Conservation (phyloP, 2,888 invertebrate species). For the Neoscelio sp. region DNA sequence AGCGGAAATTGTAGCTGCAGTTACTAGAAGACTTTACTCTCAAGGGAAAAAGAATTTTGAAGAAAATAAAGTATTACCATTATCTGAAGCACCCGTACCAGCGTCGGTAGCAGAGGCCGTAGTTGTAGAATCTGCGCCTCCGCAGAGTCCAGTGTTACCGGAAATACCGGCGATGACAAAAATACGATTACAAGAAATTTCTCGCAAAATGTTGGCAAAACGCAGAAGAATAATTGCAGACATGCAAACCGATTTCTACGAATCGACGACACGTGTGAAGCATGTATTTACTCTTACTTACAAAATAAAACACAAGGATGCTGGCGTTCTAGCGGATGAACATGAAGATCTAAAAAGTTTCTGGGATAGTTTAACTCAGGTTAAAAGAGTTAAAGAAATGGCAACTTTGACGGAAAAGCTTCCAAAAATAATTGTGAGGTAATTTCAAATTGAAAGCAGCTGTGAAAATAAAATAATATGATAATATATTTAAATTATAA, state of each 20-base stretch:
- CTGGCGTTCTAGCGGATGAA: constrained; percentile 76
- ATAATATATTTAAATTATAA: too few relatives aligned
- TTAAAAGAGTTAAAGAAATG: constrained; percentile 76
- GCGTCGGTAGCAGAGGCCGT: constrained; percentile 66
- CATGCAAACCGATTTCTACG: constrained; percentile 77
- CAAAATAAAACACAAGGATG: constrained; percentile 73
- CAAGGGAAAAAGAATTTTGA: constrained; percentile 78
- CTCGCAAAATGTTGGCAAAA: constrained; percentile 79
- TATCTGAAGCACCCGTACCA: constrained; percentile 37
- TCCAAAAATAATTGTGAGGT: constrained; percentile 62
- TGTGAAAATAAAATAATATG: too few relatives aligned
- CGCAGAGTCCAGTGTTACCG: constrained; percentile 74
- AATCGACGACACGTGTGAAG: constrained; percentile 74
- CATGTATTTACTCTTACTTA: constrained; percentile 76
- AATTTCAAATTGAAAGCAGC: background rate
- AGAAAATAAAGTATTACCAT: constrained; percentile 65
- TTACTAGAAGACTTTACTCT: constrained; percentile 88
- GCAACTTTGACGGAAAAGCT: constrained; percentile 76
- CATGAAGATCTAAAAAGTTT: constrained; percentile 69
- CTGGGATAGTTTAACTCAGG: background rate
- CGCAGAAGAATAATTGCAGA: constrained; percentile 78
- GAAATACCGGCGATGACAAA: constrained; percentile 74
- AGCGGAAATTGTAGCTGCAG: constrained; percentile 89
- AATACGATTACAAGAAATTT: constrained; percentile 79
- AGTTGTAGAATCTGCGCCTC: constrained; percentile 70